Base-by-base conservation (phyloP, 2,888 invertebrate genomes). In the Pandemis corylana region DNA sequence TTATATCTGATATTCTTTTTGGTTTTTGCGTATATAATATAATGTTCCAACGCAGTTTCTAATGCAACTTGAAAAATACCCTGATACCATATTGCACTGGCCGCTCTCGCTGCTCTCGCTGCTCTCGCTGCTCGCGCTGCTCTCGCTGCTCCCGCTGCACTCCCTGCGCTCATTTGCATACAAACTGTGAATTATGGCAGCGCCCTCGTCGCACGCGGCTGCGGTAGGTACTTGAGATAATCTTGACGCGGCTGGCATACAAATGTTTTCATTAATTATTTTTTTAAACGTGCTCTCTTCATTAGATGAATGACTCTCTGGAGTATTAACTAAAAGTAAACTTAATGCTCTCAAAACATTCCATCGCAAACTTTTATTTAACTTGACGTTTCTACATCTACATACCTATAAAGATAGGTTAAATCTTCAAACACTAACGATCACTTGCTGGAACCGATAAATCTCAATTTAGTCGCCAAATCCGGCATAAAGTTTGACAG, bases 151-250 rank as follows among this genome's bases (percentile, higher is more conserved):
- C 15, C 5, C 44, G 46, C 46, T 46, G 46, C 64, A 20, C 64
- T n/a, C 66, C 12, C 49, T 4, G 28, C 42, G 71, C 59, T n/a
- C 65, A 65, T 69, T 62, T 65, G 69, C 74, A 69, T 74, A 49
- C 61, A 44, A 65, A 65, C 74, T 66, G 70, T 74, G 70, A 74
- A 74, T 70, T 62, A 66, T 49, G 36, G 67, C 15, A 67, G 51
- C 62, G 36, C 69, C 74, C 69, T 66, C 59, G 5, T 4, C 36
- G 65, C 36, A 51, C 36, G 65, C 49, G 36, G 28, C 46, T 49
- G n/a, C 61, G 73, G 59, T 69, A 73, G 73, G 59, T 69, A 73
- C 64, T 68, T 49, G 64, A 69, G 73, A 61, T 51, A 66, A 64
- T 41, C 73, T 42, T 7, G 56, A 42, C 53, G 49, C 42, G 69